Evolutionary conservation across 2,888 invertebrate genomes (phyloP).

Genomic region (Tolmerus cingulatus): DNA sequence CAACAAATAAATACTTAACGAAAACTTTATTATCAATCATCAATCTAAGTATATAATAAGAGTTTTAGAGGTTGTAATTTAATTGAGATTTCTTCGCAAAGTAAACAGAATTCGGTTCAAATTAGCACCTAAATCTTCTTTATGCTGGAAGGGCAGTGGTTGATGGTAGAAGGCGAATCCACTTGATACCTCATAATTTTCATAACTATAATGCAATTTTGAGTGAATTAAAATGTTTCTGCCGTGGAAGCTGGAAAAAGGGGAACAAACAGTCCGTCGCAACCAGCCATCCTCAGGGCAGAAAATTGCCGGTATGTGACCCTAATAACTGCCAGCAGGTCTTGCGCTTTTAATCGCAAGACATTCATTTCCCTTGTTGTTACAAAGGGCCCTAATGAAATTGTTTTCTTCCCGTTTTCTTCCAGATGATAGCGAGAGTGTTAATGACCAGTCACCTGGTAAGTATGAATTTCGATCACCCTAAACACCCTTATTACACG

Average conservation of each 20-base stretch:
- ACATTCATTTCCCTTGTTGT: not conserved
- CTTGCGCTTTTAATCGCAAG: not conserved
- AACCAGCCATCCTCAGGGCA: not conserved
- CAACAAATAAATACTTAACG: too few species aligned
- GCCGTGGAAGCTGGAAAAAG: not conserved
- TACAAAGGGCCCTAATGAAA: not conserved
- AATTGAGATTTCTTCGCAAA: not conserved
- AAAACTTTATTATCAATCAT: not conserved
- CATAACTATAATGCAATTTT: not conserved
- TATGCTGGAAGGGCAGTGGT: not conserved
- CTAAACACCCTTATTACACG: not conserved
- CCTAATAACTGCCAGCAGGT: not conserved
- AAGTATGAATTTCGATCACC: constrained; percentile 1
- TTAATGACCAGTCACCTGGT: constrained; percentile 29
- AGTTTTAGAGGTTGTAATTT: not conserved
- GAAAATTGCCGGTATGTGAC: not conserved
- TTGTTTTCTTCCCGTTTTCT: not conserved
- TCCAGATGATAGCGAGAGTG: constrained; percentile 25
- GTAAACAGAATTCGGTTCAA: not conserved
- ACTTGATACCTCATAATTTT: not conserved
- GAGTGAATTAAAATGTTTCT: not conserved
- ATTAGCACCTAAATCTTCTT: not conserved
- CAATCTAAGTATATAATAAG: not conserved
- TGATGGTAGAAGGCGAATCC: not conserved
- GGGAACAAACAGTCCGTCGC: not conserved